Evolutionary conservation across 2,888 invertebrate genomes (phyloP).

Genomic region (Orchesella flavescens): DNA sequence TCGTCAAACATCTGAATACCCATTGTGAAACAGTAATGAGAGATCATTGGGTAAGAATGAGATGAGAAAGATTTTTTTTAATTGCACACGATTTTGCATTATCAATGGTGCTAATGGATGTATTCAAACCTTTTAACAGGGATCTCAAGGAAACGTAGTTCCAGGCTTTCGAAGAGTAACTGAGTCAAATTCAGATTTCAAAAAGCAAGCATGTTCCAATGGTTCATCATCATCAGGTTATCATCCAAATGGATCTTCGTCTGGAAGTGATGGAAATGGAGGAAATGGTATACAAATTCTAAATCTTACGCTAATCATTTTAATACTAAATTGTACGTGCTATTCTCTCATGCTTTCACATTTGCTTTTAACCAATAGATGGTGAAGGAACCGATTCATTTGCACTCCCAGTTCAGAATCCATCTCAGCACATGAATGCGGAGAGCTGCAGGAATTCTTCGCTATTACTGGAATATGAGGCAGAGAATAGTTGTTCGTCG

Average conservation of each 20-base stretch:
- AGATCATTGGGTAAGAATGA: constrained; percentile 50
- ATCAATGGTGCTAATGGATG: neutral
- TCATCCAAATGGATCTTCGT: constrained; percentile 68
- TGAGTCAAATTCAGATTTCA: constrained; percentile 33
- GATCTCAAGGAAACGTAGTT: constrained; percentile 65
- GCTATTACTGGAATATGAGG: constrained; percentile 66
- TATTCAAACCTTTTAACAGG: constrained; percentile 37
- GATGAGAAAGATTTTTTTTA: neutral
- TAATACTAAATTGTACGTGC: no score
- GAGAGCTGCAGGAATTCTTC: constrained; percentile 28
- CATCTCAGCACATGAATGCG: constrained; percentile 35
- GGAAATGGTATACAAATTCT: constrained; percentile 62
- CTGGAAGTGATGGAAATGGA: constrained; percentile 70
- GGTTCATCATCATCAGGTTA: constrained; percentile 67
- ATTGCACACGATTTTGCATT: neutral
- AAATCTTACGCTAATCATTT: neutral
- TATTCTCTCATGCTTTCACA: neutral
- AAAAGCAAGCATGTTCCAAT: constrained; percentile 34
- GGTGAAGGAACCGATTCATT: constrained; percentile 58
- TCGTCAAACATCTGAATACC: constrained; percentile 87
- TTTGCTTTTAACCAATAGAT: constrained; percentile 29
- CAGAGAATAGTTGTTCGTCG: constrained; percentile 71
- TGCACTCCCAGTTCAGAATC: constrained; percentile 48
- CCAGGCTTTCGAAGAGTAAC: constrained; percentile 56
- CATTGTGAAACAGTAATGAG: constrained; percentile 80